Percentiles rank a stretch among this genome's conserved stretches.
Conservation (phyloP, 2,797 vertebrate species). For the Poeciliopsis gracilis region DNA sequence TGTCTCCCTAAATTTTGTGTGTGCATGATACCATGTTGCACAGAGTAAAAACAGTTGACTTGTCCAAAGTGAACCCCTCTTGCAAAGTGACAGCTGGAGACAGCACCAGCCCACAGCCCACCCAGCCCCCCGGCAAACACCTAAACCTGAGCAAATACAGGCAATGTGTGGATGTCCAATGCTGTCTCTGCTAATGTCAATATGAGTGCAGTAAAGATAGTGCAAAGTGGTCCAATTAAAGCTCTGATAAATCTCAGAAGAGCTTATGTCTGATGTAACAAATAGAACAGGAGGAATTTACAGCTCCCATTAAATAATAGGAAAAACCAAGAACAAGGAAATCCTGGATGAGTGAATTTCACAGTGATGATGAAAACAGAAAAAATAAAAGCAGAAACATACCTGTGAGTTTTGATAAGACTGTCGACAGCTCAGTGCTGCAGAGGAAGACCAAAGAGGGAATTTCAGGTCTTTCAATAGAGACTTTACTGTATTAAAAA, state of each 20-base stretch:
- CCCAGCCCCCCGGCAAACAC: not conserved
- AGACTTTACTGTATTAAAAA: not conserved
- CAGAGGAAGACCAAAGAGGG: slow-evolving; percentile 10
- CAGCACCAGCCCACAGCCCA: not conserved
- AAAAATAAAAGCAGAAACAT: not conserved
- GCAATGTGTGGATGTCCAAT: not conserved
- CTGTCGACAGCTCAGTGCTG: slow-evolving; percentile 59
- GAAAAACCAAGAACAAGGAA: not conserved
- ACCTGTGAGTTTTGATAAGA: slow-evolving; percentile 70
- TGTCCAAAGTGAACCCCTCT: not conserved
- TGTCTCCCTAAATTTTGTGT: not conserved
- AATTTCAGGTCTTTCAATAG: not conserved
- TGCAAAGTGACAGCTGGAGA: not conserved
- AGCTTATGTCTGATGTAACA: not conserved
- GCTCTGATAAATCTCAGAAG: not conserved
- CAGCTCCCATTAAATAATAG: not conserved
- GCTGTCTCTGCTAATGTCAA: slow-evolving; percentile 10
- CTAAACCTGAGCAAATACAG: not conserved
- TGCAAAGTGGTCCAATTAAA: slow-evolving; percentile 25
- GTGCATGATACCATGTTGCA: not conserved
- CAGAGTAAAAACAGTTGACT: not conserved
- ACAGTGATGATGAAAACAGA: not conserved
- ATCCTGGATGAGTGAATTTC: not conserved
- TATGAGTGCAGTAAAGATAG: slow-evolving; percentile 56
- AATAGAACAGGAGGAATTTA: slow-evolving; percentile 1